phyloP scores from a whole-genome alignment of 2,797 vertebrate genomes.

The Poeciliopsis paucimaculata region DNA sequence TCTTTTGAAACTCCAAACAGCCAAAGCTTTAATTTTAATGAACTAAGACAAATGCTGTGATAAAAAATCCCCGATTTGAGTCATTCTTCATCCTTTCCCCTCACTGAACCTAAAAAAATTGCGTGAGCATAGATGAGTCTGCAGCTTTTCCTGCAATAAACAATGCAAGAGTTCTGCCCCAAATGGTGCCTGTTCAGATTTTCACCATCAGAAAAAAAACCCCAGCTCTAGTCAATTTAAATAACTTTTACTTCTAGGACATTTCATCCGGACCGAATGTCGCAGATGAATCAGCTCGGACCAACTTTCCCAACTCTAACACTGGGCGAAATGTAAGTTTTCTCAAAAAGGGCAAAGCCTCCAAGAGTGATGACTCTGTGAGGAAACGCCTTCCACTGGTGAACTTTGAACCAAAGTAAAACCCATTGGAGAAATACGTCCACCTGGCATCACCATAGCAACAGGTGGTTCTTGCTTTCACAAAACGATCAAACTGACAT shows the following conservation, averaged over 20 bases:
- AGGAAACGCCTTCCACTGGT: slow-evolving; percentile 16
- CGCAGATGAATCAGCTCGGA: background rate
- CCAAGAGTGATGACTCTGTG: background rate
- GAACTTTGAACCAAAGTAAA: slow-evolving; percentile 18
- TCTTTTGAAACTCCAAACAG: background rate
- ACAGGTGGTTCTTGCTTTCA: background rate
- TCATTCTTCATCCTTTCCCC: background rate
- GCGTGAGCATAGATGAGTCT: background rate
- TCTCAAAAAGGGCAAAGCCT: background rate
- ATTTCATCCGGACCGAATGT: background rate
- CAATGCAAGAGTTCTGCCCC: slow-evolving; percentile 7
- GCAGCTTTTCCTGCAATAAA: slow-evolving; percentile 5
- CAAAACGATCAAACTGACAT: background rate
- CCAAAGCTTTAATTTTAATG: background rate
- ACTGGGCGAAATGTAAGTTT: background rate
- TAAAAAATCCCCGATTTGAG: background rate
- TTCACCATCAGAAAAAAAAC: slow-evolving; percentile 1
- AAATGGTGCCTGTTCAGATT: background rate
- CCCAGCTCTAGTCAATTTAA: background rate
- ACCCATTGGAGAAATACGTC: background rate
- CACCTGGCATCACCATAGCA: slow-evolving; percentile 13
- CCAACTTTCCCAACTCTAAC: background rate
- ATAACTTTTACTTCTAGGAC: background rate
- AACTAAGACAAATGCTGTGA: background rate
- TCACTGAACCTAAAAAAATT: background rate